Evolutionary conservation across 2,113 vertebrate species (phyloP).

Genomic region (Raja brachyura): DNA sequence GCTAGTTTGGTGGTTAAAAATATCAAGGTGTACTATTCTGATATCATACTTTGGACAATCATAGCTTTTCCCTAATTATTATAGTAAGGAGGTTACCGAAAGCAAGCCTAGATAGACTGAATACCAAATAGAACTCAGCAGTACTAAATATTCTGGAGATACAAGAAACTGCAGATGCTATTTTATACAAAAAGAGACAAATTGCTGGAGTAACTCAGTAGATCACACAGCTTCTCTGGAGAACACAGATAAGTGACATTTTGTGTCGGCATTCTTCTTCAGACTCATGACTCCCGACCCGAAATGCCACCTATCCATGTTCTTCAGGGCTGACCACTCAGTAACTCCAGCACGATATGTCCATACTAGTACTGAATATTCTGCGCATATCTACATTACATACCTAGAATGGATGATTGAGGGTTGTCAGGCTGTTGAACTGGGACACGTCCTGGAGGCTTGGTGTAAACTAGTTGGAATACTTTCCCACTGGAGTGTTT

Average conservation of each 20-base stretch:
- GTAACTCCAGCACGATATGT: too few species aligned
- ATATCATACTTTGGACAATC: background rate
- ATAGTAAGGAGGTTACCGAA: background rate
- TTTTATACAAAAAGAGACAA: too few species aligned
- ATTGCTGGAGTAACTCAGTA: too few species aligned
- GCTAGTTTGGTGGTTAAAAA: background rate
- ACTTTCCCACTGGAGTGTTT: constrained; percentile 31
- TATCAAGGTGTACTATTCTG: background rate
- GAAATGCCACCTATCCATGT: too few species aligned
- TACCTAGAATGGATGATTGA: background rate
- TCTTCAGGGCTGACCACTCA: too few species aligned
- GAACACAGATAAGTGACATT: too few species aligned
- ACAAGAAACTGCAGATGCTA: too few species aligned
- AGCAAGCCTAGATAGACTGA: background rate
- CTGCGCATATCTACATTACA: background rate
- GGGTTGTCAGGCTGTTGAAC: background rate
- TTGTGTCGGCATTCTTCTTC: too few species aligned
- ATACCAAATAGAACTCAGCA: background rate
- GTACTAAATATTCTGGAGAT: background rate
- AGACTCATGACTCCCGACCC: too few species aligned
- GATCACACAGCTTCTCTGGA: too few species aligned
- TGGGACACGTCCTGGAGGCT: background rate
- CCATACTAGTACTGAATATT: background rate
- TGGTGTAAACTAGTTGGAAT: constrained; percentile 31
- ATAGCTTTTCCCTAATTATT: background rate